Conservation (phyloP, 2,113 vertebrate species). For the Odocoileus hemionus region DNA sequence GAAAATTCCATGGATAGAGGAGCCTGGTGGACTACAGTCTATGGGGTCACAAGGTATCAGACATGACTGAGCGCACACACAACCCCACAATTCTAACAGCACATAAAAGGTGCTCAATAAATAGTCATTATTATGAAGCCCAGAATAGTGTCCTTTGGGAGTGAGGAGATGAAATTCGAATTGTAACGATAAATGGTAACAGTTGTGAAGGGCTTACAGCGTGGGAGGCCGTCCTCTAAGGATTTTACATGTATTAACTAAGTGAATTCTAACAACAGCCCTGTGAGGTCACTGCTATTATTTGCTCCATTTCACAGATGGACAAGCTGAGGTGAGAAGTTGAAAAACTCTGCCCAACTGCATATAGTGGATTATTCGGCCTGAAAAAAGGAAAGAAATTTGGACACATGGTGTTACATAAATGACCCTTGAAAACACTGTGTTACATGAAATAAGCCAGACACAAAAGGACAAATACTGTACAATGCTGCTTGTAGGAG, state of each 20-base stretch:
- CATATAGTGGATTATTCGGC: not conserved
- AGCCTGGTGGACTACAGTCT: not conserved
- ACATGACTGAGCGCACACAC: not conserved
- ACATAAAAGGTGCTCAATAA: not conserved
- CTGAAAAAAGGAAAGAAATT: not conserved
- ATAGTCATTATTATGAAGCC: not conserved
- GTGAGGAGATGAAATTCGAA: not conserved
- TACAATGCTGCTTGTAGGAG: not conserved
- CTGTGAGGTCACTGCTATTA: not conserved
- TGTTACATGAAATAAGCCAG: not conserved
- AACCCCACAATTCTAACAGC: not conserved
- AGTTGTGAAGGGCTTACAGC: not conserved
- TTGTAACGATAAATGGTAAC: not conserved
- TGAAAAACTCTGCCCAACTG: not conserved
- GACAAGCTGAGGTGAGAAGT: not conserved
- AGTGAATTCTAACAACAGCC: not conserved
- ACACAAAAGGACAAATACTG: not conserved
- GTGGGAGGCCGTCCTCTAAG: not conserved
- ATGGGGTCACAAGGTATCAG: rapidly evolving
- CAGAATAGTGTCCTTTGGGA: not conserved
- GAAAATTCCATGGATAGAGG: not conserved
- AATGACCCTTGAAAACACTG: not conserved
- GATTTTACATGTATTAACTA: not conserved
- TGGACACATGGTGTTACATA: not conserved
- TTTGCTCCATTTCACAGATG: not conserved